Base-by-base conservation (phyloP, 2,113 vertebrate genomes). In the Dicaeum eximium region DNA sequence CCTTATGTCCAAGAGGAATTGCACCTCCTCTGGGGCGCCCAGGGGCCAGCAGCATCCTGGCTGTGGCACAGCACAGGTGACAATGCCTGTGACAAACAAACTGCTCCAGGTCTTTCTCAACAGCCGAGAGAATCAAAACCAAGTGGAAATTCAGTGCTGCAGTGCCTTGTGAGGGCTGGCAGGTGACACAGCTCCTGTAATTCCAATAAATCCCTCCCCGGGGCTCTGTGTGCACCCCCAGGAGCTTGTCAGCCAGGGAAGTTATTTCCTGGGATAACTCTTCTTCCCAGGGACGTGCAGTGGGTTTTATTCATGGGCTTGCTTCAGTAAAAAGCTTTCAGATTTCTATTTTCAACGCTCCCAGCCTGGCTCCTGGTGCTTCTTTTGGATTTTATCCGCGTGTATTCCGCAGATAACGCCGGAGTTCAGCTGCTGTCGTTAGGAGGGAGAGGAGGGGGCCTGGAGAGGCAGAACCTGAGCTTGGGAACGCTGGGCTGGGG, bases 161-260 rank as follows among this genome's bases (percentile, higher is more conserved):
- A 0, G 5, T 17, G 82, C 35, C 35, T 5, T 2, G 20, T 11
- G 71, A 48, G 42, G 40, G 61, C 82, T 86, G 86, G 4, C 35
- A 21, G 69, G 60, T 16, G 69, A 33, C 66, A 40, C 33, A 31
- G 1, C 33, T 13, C 28, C 58, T 37, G 35, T 1, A 19, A 47
- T 54, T 31, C 77, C 56, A 6, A 13, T 0, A 2, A 21, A 5
- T 7, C 64, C 64, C 15, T 13, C 33, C 3, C 77, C 5, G 9
- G 21, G 22, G 27, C 1, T 37, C 42, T 8, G 14, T 0, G 6
- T 1, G 19, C 4, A 7, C 7, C 64, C 44, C 1, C 4, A 14
- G 53, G 11, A 77, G 58, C 69, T 11, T 11, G 23, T 45, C 78
- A 60, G 40, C 56, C 31, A 6, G 37, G 10, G 16, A 3, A 51